Percentiles rank a stretch among this genome's conserved stretches.
phyloP scores from a whole-genome alignment of 1,140 invertebrate genomes.

The Brachionus angularis region DNA sequence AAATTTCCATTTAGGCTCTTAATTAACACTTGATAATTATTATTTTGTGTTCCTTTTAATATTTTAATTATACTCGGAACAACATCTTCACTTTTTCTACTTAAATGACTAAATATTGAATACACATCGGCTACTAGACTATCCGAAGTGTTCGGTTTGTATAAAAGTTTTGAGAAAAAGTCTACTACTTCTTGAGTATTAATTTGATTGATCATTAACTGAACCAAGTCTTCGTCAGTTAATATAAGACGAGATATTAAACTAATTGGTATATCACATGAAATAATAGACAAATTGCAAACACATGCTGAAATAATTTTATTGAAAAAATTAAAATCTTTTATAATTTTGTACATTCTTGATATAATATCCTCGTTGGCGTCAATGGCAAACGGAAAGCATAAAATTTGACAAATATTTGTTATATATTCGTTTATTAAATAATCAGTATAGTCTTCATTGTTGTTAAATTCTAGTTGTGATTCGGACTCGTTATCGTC shows the following conservation, averaged over 20 bases:
- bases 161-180: background rate
- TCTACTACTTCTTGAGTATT: background rate
- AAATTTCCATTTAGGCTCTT: constrained; percentile 11
- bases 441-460: constrained; percentile 22
- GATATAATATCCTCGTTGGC: constrained; percentile 1
- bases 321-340: constrained; percentile 40
- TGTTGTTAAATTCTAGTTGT: background rate
- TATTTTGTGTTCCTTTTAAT: background rate
- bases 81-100: constrained; percentile 26
- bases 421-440: constrained; percentile 17
- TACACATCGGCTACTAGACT: constrained; percentile 10
- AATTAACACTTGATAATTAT: constrained; percentile 31
- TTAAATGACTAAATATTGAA: constrained; percentile 41
- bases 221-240: constrained; percentile 37
- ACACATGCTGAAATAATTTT: constrained; percentile 24
- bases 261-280: constrained; percentile 28
- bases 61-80: constrained; percentile 12
- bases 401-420: constrained; percentile 32
- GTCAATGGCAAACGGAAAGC: constrained; percentile 43
- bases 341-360: constrained; percentile 5
- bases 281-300: constrained; percentile 6
- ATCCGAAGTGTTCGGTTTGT: constrained; percentile 10
- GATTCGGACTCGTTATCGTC: constrained; percentile 8
- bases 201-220: constrained; percentile 23
- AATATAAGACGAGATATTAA: constrained; percentile 11